These are phyloP conservation scores for Pilophorus perplexus DNA, from an alignment of 2,888 invertebrate genomes.

Conservation along the genomic window DNA sequence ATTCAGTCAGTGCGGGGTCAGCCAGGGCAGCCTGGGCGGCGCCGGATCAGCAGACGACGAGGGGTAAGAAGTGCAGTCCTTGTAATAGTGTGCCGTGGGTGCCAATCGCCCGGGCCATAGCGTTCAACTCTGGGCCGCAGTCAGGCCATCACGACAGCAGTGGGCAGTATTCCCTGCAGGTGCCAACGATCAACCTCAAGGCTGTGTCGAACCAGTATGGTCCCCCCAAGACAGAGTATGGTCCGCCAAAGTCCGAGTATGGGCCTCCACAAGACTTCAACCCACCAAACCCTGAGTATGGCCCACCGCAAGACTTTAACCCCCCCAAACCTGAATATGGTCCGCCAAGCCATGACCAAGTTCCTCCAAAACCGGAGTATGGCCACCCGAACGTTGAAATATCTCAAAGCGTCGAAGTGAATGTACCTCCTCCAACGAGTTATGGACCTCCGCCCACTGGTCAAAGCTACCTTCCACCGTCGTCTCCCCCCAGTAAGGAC, in stretches of 20 bases:
- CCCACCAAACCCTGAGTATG: conserved; percentile 49
- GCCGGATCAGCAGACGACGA: conserved; percentile 18
- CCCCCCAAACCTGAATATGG: conserved; percentile 45
- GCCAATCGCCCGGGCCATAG: conserved; percentile 58
- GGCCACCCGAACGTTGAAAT: conserved; percentile 48
- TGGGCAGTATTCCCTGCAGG: conserved; percentile 24
- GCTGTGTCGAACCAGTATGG: conserved; percentile 48
- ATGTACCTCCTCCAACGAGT: conserved; percentile 24
- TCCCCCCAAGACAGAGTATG: conserved; percentile 46
- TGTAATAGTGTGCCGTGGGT: conserved; percentile 81
- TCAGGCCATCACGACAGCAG: conserved; percentile 43
- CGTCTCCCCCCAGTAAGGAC: conserved; percentile 30
- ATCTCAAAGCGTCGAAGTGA: conserved; percentile 29
- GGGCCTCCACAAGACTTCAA: conserved; percentile 48
- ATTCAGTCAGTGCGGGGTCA: conserved; percentile 17
- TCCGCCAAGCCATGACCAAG: conserved; percentile 46
- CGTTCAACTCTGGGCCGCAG: conserved; percentile 47
- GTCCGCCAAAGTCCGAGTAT: conserved; percentile 47
- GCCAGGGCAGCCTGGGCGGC: conserved; percentile 53
- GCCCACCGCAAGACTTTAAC: conserved; percentile 44
- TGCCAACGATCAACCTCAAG: conserved; percentile 39
- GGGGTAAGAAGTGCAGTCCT: conserved; percentile 61
- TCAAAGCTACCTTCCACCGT: no score
- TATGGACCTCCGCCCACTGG: conserved; percentile 28
- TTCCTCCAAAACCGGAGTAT: conserved; percentile 48